These are phyloP conservation scores for Lagocephalus sceleratus DNA, from an alignment of 2,797 vertebrate species.

Conservation along the genomic window DNA sequence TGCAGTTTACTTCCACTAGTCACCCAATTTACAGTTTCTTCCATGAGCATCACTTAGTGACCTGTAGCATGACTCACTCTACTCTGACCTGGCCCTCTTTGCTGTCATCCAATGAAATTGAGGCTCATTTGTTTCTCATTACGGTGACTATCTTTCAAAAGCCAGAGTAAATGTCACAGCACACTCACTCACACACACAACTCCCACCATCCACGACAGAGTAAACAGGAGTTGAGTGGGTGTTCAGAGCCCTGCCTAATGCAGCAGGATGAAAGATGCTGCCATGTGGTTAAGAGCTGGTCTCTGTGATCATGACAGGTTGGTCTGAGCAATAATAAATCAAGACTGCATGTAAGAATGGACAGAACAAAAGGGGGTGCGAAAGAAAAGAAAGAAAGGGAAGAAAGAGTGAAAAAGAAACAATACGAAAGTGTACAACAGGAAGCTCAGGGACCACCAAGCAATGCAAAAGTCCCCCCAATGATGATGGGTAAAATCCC, in stretches of 20 bases:
- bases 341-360: slow-evolving; percentile 62
- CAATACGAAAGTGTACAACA: neutral
- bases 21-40: slow-evolving; percentile 15
- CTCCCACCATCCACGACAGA: slow-evolving; percentile 40
- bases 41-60: slow-evolving; percentile 27
- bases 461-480: no score
- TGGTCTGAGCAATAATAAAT: slow-evolving; percentile 70
- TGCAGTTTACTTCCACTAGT: neutral
- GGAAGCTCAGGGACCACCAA: neutral
- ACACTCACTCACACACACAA: neutral
- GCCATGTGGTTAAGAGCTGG: slow-evolving; percentile 60
- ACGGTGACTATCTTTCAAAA: slow-evolving; percentile 54
- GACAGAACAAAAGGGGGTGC: slow-evolving; percentile 34
- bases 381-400: neutral
- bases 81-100: slow-evolving; percentile 19
- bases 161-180: slow-evolving; percentile 13
- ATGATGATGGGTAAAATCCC: no score
- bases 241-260: slow-evolving; percentile 61
- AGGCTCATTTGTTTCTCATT: slow-evolving; percentile 60
- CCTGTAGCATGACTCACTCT: slow-evolving; percentile 37
- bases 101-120: slow-evolving; percentile 26
- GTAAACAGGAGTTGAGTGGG: slow-evolving; percentile 69
- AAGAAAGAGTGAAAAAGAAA: neutral
- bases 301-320: slow-evolving; percentile 69
- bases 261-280: slow-evolving; percentile 69